Conservation (phyloP, 2,113 vertebrate genomes). For the Atlantisia rogersi region DNA sequence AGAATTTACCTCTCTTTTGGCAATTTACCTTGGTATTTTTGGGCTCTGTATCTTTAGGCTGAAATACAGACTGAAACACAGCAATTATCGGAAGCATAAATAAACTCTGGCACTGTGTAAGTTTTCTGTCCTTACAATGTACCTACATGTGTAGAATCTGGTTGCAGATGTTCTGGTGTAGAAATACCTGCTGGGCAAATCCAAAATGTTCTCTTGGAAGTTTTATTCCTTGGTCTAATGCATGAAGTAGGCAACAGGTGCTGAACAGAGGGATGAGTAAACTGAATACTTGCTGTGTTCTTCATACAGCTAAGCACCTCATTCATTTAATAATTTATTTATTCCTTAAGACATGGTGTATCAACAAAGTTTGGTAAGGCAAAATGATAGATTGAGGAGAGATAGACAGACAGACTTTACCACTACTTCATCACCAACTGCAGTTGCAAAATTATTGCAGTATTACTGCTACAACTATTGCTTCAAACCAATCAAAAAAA, state of each 20-base stretch:
- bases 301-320: not conserved
- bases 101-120: not conserved
- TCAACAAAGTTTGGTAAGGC: not conserved
- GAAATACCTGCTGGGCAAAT: not conserved
- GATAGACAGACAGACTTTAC: not conserved
- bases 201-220: not conserved
- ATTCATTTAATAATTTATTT: not conserved
- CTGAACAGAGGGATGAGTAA: not conserved
- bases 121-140: not conserved
- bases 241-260: not conserved
- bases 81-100: not conserved
- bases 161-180: not conserved
- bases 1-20: not conserved
- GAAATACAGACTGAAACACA: not conserved
- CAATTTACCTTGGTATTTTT: not conserved
- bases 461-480: not conserved
- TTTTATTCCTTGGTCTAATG: not conserved
- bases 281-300: not conserved
- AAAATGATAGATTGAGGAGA: not conserved
- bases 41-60: not conserved
- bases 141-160: accelerated
- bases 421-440: not conserved
- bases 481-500: not conserved
- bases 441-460: not conserved
- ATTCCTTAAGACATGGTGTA: not conserved